These are phyloP conservation scores for Megaceryle maxima DNA, from an alignment of 2,113 vertebrate species.

Conservation along the genomic window DNA sequence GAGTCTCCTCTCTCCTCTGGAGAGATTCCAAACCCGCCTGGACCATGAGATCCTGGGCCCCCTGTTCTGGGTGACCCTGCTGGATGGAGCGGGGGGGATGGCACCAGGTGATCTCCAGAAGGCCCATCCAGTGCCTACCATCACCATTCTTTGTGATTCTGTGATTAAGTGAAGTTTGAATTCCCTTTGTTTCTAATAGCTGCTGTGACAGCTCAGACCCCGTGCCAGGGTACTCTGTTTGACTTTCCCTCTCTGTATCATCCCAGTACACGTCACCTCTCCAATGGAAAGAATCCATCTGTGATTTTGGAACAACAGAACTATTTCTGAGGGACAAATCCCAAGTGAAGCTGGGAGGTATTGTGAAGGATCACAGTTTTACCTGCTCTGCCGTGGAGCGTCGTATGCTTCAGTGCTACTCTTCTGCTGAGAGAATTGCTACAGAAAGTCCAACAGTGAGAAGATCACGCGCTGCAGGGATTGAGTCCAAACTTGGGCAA, in stretches of 20 bases:
- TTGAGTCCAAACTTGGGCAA: not conserved
- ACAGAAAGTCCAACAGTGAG: not conserved
- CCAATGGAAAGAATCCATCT: not conserved
- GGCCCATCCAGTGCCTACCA: not conserved
- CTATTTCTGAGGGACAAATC: not conserved
- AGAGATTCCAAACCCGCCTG: no score
- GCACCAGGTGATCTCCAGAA: not conserved
- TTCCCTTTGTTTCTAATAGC: accelerated
- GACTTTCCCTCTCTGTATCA: not conserved
- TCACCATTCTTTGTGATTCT: not conserved
- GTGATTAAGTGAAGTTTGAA: not conserved
- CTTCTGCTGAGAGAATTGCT: not conserved
- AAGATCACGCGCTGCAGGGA: not conserved
- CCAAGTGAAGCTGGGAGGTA: not conserved
- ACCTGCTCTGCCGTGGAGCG: not conserved
- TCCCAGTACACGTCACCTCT: not conserved
- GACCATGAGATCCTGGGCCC: not conserved
- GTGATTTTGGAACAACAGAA: not conserved
- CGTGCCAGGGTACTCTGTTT: not conserved
- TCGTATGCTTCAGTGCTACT: not conserved
- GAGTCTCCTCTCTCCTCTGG: no score
- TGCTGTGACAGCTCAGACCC: not conserved
- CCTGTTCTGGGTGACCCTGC: no score
- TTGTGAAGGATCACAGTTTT: not conserved
- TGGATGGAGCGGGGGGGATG: not conserved